Evolutionary conservation across 2,113 vertebrate species (phyloP).

Genomic region (Sceloporus undulatus): DNA sequence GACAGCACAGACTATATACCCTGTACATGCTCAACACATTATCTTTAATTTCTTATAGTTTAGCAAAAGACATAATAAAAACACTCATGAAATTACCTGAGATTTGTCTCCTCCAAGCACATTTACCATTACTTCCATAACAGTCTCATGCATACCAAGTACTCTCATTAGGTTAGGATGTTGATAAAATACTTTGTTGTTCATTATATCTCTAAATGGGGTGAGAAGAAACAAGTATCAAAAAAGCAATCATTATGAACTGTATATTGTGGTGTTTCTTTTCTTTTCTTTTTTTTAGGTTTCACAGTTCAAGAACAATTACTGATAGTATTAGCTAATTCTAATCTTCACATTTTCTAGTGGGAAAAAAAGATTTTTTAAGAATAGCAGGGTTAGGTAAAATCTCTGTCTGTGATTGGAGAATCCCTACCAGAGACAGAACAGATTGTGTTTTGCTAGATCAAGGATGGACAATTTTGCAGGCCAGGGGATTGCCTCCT

Average conservation of each 20-base stretch:
- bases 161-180: constrained; percentile 99
- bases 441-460: neutral
- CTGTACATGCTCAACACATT: neutral
- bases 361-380: neutral
- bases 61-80: neutral
- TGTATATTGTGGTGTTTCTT: no score
- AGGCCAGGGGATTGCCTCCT: no score
- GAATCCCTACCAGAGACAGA: neutral
- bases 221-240: constrained; percentile 23
- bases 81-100: constrained; percentile 82
- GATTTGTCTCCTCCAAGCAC: constrained; percentile 94
- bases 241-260: neutral
- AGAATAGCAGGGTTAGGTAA: neutral
- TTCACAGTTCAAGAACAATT: constrained; percentile 9
- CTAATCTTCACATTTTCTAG: neutral
- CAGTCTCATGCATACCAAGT: constrained; percentile 98
- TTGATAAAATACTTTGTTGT: constrained; percentile 99
- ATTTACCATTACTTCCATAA: constrained; percentile 99
- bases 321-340: neutral
- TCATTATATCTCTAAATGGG: constrained; percentile 94
- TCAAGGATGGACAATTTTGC: no score
- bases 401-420: neutral
- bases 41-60: neutral
- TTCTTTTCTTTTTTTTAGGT: neutral
- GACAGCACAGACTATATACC: neutral